These are phyloP conservation scores for Invenusta paracnida DNA, from an alignment of 2,888 invertebrate species.

Conservation along the genomic window DNA sequence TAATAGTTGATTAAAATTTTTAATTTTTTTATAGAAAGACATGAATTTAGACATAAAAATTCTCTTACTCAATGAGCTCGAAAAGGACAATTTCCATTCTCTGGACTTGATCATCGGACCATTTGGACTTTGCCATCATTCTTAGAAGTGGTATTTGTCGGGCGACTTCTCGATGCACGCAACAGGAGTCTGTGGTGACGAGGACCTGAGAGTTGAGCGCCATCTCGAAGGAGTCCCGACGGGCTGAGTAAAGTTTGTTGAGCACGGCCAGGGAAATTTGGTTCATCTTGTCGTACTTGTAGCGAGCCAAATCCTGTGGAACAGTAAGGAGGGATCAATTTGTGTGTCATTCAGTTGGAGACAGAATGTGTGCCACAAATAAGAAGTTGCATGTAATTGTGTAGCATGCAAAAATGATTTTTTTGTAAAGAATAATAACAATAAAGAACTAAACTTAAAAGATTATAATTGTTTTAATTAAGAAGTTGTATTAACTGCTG, in stretches of 20 bases:
- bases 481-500: too few species aligned
- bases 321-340: too few species aligned
- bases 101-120: slow-evolving; percentile 38
- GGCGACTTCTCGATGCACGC: slow-evolving; percentile 37
- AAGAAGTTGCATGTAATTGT: too few species aligned
- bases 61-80: slow-evolving; percentile 38
- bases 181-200: slow-evolving; percentile 37
- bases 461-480: too few species aligned
- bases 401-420: too few species aligned
- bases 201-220: slow-evolving; percentile 37
- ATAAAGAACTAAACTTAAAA: too few species aligned
- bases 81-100: slow-evolving; percentile 39
- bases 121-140: slow-evolving; percentile 41
- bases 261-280: slow-evolving; percentile 34
- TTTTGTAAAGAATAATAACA: too few species aligned
- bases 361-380: too few species aligned
- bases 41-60: too few species aligned
- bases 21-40: too few species aligned
- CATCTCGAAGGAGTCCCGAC: slow-evolving; percentile 27
- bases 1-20: too few species aligned
- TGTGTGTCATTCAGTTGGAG: too few species aligned
- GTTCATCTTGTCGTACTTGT: slow-evolving; percentile 41
- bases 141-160: slow-evolving; percentile 40
- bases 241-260: slow-evolving; percentile 40
- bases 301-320: slow-evolving; percentile 30